Conservation (phyloP, 2,888 invertebrate species). For the Leptinotarsa peninsularis region DNA sequence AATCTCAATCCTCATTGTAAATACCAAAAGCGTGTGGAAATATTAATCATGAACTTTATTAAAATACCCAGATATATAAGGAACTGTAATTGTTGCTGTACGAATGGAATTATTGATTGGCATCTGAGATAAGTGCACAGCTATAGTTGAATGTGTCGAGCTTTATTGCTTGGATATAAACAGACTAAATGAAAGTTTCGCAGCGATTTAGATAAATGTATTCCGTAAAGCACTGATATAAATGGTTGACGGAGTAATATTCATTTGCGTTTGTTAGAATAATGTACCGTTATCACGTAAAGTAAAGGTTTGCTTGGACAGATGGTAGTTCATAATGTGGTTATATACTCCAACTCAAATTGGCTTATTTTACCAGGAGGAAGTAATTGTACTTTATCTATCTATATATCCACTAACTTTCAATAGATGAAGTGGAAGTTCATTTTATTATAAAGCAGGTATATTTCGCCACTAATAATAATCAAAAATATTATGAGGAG, state of each 20-base stretch:
- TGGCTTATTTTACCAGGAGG: too few species aligned
- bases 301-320: neutral
- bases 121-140: constrained; percentile 9
- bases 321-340: neutral
- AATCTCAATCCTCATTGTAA: neutral
- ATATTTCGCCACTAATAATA: too few species aligned
- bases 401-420: too few species aligned
- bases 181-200: constrained; percentile 6
- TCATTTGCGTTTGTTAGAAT: neutral
- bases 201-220: neutral
- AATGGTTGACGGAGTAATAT: constrained; percentile 1
- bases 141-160: constrained; percentile 6
- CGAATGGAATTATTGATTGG: constrained; percentile 14
- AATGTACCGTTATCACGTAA: constrained; percentile 17
- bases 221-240: constrained; percentile 1
- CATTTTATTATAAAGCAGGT: too few species aligned
- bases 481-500: too few species aligned
- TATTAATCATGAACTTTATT: constrained; percentile 9
- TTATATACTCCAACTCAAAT: too few species aligned
- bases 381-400: too few species aligned
- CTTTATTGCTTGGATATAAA: constrained; percentile 7
- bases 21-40: constrained; percentile 8
- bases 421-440: too few species aligned
- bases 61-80: constrained; percentile 1
- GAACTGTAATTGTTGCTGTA: constrained; percentile 2